A percentile compares a stretch with the other conserved stretches of the same genome.
These are phyloP conservation scores for Sinocyclocheilus grahami DNA, from an alignment of 2,113 vertebrate species.

Conservation along the genomic window DNA sequence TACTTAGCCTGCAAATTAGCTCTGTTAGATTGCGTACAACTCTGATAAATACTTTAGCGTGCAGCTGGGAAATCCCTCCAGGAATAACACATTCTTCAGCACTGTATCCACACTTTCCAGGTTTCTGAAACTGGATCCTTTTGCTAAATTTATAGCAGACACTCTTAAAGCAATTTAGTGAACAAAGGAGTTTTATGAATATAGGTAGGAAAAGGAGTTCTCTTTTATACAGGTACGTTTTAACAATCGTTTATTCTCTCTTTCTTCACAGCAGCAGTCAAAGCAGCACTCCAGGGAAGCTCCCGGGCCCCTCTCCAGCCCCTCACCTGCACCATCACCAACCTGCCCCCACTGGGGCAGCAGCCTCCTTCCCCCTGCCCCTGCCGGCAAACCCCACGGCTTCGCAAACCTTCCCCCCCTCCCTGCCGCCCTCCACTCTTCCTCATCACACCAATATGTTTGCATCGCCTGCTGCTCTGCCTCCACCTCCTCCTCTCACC, in stretches of 20 bases:
- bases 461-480: slow-evolving; percentile 94
- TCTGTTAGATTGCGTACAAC: slow-evolving; percentile 8
- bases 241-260: neutral
- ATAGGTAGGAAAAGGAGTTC: neutral
- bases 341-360: slow-evolving; percentile 58
- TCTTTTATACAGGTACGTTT: neutral
- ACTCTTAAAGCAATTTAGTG: neutral
- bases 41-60: slow-evolving; percentile 2
- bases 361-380: slow-evolving; percentile 84
- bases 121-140: slow-evolving; percentile 8
- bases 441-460: slow-evolving; percentile 99
- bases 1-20: slow-evolving; percentile 21
- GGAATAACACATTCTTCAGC: slow-evolving; percentile 24
- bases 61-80: slow-evolving; percentile 7
- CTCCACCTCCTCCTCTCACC: slow-evolving; percentile 95
- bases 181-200: too few species aligned
- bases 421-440: slow-evolving; percentile 88
- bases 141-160: neutral
- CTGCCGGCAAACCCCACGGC: slow-evolving; percentile 82
- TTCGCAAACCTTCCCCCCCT: slow-evolving; percentile 87
- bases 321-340: slow-evolving; percentile 80
- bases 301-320: slow-evolving; percentile 78
- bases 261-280: slow-evolving; percentile 85
- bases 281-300: slow-evolving; percentile 94
- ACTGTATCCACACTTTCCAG: neutral